These are phyloP conservation scores for Spondyliosoma cantharus DNA, from an alignment of 2,797 vertebrate genomes.

Conservation along the genomic window DNA sequence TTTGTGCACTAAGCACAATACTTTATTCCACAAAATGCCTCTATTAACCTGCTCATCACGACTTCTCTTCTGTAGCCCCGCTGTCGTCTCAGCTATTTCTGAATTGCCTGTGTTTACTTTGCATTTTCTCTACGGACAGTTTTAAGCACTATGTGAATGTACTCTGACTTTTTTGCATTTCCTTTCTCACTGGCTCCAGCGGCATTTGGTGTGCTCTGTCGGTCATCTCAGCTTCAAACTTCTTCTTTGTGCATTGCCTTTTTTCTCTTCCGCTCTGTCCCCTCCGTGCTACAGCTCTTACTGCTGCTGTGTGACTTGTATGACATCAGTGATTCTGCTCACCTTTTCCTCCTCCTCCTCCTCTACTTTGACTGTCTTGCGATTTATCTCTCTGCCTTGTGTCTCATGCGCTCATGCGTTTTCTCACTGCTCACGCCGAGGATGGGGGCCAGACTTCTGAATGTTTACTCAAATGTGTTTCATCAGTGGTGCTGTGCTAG, in stretches of 20 bases:
- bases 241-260: constrained; percentile 62
- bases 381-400: constrained; percentile 71
- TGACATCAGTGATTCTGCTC: constrained; percentile 77
- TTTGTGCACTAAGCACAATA: constrained; percentile 60
- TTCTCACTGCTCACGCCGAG: constrained; percentile 61
- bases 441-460: constrained; percentile 63
- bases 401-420: constrained; percentile 64
- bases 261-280: constrained; percentile 68
- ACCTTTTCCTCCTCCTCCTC: constrained; percentile 64
- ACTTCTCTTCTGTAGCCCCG: constrained; percentile 66
- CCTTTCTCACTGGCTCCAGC: constrained; percentile 74
- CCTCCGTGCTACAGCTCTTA: constrained; percentile 65
- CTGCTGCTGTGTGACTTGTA: constrained; percentile 75
- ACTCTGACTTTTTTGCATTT: constrained; percentile 77
- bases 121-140: constrained; percentile 39
- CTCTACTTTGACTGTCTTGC: constrained; percentile 64
- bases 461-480: constrained; percentile 66
- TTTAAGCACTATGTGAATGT: constrained; percentile 74
- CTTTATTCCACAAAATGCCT: constrained; percentile 56
- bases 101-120: constrained; percentile 53
- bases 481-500: constrained; percentile 65
- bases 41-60: constrained; percentile 70
- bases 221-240: constrained; percentile 75
- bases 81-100: constrained; percentile 55
- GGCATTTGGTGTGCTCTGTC: constrained; percentile 72